phyloP scores from a whole-genome alignment of 1,140 invertebrate species.

The Cyclargus thomasi region DNA sequence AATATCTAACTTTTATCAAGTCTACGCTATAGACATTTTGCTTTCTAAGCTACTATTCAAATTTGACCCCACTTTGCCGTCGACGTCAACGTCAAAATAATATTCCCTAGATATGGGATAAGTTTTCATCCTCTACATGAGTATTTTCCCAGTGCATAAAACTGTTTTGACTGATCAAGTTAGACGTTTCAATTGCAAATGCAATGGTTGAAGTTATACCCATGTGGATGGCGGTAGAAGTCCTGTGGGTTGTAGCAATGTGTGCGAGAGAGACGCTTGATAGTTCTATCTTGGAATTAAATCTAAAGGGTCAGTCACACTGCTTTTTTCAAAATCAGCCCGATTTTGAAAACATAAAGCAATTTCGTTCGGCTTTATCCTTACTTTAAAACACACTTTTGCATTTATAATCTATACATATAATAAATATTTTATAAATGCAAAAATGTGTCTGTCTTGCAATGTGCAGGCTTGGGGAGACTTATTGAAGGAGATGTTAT shows the following conservation, averaged over 20 bases:
- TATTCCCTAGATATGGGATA: constrained; percentile 10
- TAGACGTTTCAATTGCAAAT: background rate
- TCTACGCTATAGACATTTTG: constrained; percentile 22
- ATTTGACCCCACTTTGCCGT: constrained; percentile 23
- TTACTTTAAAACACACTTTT: no score
- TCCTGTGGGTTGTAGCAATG: background rate
- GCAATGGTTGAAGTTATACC: background rate
- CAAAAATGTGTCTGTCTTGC: no score
- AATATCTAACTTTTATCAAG: background rate
- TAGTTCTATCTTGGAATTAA: background rate
- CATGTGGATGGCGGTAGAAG: background rate
- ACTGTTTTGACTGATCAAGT: background rate
- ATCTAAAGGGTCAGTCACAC: no score
- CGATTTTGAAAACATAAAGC: no score
- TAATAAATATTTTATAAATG: no score
- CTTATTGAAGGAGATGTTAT: no score
- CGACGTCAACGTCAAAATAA: constrained; percentile 7
- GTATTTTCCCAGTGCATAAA: constrained; percentile 1
- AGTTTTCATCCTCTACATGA: background rate
- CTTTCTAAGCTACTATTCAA: constrained; percentile 26
- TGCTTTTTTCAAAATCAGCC: no score
- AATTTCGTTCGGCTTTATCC: no score
- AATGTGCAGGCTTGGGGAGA: no score
- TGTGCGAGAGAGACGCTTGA: background rate
- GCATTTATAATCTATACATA: no score